Evolutionary conservation across 2,113 vertebrate genomes (phyloP).

Genomic region (Amblyornis subalaris): DNA sequence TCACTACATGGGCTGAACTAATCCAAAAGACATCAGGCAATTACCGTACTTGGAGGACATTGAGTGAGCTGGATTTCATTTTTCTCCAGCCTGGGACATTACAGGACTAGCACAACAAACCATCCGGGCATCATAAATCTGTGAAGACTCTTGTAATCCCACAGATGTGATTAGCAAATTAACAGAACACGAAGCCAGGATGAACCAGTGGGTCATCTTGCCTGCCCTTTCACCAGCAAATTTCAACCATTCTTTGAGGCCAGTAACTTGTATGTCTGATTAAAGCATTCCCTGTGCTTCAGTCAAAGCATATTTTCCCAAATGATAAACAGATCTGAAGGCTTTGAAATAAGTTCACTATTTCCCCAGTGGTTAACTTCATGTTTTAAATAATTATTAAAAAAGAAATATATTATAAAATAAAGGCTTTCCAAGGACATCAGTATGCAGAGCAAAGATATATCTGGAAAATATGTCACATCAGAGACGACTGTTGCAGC

Average conservation of each 20-base stretch:
- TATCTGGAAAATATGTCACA: background rate
- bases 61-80: background rate
- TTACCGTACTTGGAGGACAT: background rate
- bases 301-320: background rate
- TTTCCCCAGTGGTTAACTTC: background rate
- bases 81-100: background rate
- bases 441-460: background rate
- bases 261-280: background rate
- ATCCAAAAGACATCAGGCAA: slow-evolving; percentile 11
- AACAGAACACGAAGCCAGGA: background rate
- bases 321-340: slow-evolving; percentile 15
- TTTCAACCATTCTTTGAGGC: background rate
- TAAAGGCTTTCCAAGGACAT: background rate
- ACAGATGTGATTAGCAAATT: slow-evolving; percentile 3
- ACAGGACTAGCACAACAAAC: background rate
- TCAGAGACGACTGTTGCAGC: background rate
- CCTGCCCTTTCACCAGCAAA: background rate
- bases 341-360: background rate
- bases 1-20: background rate
- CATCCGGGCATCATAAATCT: background rate
- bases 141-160: background rate
- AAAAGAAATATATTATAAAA: background rate
- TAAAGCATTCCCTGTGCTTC: background rate
- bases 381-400: background rate
- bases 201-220: background rate